Base-by-base conservation (phyloP, 2,888 invertebrate species). In the Sturmia bella region DNA sequence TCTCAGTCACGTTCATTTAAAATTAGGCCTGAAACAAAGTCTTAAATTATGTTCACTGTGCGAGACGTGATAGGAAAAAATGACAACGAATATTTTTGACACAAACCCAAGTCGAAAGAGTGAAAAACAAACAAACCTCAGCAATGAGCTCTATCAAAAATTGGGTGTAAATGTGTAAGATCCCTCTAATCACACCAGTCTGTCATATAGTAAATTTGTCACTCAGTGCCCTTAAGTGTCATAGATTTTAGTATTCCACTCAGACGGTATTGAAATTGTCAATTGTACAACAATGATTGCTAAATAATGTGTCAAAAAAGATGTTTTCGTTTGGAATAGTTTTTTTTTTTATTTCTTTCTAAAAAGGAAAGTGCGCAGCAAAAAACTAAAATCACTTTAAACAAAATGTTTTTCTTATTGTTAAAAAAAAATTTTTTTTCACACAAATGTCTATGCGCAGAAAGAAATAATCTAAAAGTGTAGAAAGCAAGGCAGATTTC, bases 231-330 rank as follows among this genome's bases (percentile, higher is more conserved):
- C 43, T 52, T 37, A 70, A 54, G 57, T 74, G 63, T 59, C 43
- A 66, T 32, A 66, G 17, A 24, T 59, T 76, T 82, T 78, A 69
- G 27, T 78, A 82, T 82, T 82, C 82, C 32, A n/a, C 37, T 78
- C 82, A 82, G 57, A 63, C 12, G 7, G 41, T 66, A 45, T 70
- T 70, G 21, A 78, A 82, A 82, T 82, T 82, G 82, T 82, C 78
- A 82, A 82, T 78, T 74, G 82, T 82, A 82, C 82, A 78, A 70
- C 82, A 69, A 74, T 80, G 80, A 83, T 83, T 83, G 83, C 78
- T 78, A 83, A 83, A 83, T 83, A 83, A 83, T 83, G 83, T 83
- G 83, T 83, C 83, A 83, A 83, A 83, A 86, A 85, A 84, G 70
- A 78, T 82, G 81, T 83, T 74, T 78, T 72, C 68, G 73, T 81